Conservation (phyloP, 2,113 vertebrate genomes). For the Apteryx owenii region DNA sequence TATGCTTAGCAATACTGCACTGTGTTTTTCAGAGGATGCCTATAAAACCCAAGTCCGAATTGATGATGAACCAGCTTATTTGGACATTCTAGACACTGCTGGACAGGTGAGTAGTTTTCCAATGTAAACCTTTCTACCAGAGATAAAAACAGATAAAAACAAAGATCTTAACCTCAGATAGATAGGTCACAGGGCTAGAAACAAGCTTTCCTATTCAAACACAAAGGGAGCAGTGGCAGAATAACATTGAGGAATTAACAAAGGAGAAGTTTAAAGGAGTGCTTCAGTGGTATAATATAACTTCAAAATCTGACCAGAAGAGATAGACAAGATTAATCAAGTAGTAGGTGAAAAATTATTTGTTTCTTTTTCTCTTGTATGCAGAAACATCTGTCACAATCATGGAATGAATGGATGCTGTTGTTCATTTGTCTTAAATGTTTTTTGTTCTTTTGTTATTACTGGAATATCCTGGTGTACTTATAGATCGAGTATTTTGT, state of each 20-base stretch:
- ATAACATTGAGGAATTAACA: neutral
- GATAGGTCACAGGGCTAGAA: neutral
- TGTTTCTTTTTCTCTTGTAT: neutral
- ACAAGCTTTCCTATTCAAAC: neutral
- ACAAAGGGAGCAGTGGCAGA: neutral
- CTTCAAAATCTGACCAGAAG: neutral
- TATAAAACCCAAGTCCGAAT: slow-evolving; percentile 81
- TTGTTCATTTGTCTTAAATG: fast-evolving
- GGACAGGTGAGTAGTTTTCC: slow-evolving; percentile 72
- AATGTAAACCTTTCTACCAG: neutral
- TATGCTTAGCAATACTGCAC: neutral
- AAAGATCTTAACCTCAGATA: neutral
- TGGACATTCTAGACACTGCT: slow-evolving; percentile 82
- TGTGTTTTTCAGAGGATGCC: slow-evolving; percentile 79
- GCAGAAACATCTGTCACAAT: neutral
- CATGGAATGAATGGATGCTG: neutral
- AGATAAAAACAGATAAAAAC: neutral
- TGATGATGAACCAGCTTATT: slow-evolving; percentile 77
- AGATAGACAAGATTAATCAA: neutral
- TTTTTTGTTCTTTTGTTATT: neutral
- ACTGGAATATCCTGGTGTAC: neutral
- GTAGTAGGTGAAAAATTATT: neutral
- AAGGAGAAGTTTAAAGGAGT: neutral
- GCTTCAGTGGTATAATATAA: neutral
- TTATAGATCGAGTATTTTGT: neutral